Conservation (phyloP, 2,113 vertebrate species). For the Fulica atra region DNA sequence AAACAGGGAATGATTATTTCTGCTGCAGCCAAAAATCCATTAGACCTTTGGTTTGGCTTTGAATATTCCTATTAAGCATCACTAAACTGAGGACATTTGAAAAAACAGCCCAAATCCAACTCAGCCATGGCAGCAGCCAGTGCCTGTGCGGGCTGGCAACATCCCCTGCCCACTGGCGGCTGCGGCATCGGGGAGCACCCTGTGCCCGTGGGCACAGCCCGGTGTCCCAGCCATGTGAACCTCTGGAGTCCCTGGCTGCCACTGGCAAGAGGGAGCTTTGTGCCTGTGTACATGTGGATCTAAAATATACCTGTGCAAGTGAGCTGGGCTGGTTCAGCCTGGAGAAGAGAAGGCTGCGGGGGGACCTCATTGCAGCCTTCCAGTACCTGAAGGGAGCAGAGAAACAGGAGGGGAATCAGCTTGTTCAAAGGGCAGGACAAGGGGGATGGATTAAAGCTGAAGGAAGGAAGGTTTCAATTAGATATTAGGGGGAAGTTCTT, state of each 20-base stretch:
- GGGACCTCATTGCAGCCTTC: too few species aligned
- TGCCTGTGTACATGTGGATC: accelerated
- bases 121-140: accelerated
- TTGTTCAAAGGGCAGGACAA: too few species aligned
- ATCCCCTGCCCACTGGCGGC: background rate
- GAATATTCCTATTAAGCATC: background rate
- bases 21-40: background rate
- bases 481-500: too few species aligned
- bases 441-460: too few species aligned
- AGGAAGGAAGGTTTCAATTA: too few species aligned
- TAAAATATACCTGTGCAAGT: too few species aligned
- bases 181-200: background rate
- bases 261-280: background rate
- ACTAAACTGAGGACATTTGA: background rate
- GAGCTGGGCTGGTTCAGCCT: too few species aligned
- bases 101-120: background rate
- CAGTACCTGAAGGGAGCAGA: too few species aligned
- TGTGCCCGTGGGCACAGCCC: background rate
- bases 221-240: accelerated
- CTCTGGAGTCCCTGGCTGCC: background rate
- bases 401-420: too few species aligned
- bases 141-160: background rate
- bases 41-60: background rate
- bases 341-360: too few species aligned
- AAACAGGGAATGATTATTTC: background rate